Evolutionary conservation across 2,888 invertebrate species (phyloP), one percentile per base, ranked within the genome.

Genomic region (Stenodera caucasica): DNA sequence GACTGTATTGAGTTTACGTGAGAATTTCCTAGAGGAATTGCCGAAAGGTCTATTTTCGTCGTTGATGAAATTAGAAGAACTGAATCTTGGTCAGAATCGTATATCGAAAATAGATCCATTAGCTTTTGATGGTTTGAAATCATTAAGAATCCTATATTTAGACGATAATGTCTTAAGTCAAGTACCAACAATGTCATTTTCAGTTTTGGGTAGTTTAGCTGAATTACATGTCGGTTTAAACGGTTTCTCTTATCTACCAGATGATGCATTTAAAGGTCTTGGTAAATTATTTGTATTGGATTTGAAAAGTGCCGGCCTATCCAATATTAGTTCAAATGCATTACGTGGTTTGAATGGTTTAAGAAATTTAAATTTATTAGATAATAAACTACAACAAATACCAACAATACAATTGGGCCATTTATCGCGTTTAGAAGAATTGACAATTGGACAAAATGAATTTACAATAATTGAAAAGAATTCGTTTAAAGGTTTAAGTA

Each of bases 171-270:
- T 90, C 63, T 78, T 94, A 64, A 90, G 86, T 68, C 83, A 86
- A 1, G 89, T 94, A 55, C 94, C 94, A 15, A 90, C 91, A 1
- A 80, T 85, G 15, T 87, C 90, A 0, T 88, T 93, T 72, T 84
- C 87, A 23, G 85, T 90, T 2, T 80, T 94, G 71, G 89, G 89
- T 58, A 89, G 90, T 69, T 82, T 94, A 60, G 94, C 93, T 2
- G 94, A 94, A 78, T 81, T 94, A 11, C 92, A 91, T 74, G 86
- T 94, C 40, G 94, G 94, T 11, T 85, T 91, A 65, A 94, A 94
- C 76, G 90, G 88, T 0, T 93, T 94, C 76, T 86, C 89, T 14
- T 84, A 84, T 55, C 82, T 94, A 60, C 89, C 90, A 8, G 88
- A 90, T 68, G 91, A 91, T 67, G 89, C 91, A 12, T 94, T 94